Evolutionary conservation across 2,888 invertebrate species (phyloP), one percentile per base, ranked within the genome.

Genomic region (Steinernema scapterisci): DNA sequence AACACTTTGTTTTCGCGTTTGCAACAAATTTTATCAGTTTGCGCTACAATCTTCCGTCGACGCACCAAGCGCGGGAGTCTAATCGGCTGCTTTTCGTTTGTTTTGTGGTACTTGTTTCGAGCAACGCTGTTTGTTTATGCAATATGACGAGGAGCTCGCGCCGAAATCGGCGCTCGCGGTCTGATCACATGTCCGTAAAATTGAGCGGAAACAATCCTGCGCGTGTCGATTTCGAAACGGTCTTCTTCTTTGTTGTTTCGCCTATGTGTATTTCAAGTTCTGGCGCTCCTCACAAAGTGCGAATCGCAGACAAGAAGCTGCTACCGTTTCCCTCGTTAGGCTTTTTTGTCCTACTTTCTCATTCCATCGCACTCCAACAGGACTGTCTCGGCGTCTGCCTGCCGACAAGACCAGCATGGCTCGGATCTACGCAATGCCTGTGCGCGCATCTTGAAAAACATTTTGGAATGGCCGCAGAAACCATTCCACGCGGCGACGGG

Each of bases 151-250:
- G 13, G 9, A 31, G 31, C n/a, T n/a, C n/a, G n/a, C 38, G 19
- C 31, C 63, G 31, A 63, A 63, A 63, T 31, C 38, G 25, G 9
- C 25, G 63, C 23, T 63, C 63, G 25, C 16, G 6, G 27, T 25
- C 31, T 31, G 63, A 63, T 63, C 63, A 63, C 31, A 31, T 63
- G 63, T 16, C 31, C 63, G 63, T 38, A 38, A 63, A 52, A 19
- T 19, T 16, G 16, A 11, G 31, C 31, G 19, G 25, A 13, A 63
- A 63, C 25, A 31, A 7, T 63, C 31, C 13, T 63, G 9, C 38
- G 23, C 38, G 11, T 7, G 63, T 6, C 31, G 9, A 25, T 21
- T 63, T 31, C 7, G 1, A 27, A 27, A 16, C 16, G 11, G 31
- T 19, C 16, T 31, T 63, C 16, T 31, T 63, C 16, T 63, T 63